Percentiles rank a stretch among this genome's conserved stretches.
Conservation (phyloP, 2,113 vertebrate genomes). For the human region DNA sequence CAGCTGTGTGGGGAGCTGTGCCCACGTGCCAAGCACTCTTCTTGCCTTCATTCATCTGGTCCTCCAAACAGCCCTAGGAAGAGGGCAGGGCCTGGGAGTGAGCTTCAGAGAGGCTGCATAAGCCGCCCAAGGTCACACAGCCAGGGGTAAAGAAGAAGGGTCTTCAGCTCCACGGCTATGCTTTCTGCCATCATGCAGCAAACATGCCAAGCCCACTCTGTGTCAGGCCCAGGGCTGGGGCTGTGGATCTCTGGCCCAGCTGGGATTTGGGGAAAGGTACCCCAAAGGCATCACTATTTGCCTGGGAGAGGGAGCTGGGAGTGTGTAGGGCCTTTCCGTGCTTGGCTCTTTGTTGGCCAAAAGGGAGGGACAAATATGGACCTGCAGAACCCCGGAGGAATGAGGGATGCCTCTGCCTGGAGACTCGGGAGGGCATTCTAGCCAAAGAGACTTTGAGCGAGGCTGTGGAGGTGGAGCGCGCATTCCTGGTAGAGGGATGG, state of each 20-base stretch:
- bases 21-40: background rate
- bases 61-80: constrained; percentile 40
- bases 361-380: background rate
- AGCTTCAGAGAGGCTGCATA: constrained; percentile 22
- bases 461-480: background rate
- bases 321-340: too few relatives aligned
- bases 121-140: background rate
- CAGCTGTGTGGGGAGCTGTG: constrained; percentile 32
- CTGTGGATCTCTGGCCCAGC: background rate
- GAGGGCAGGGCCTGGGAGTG: background rate
- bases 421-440: background rate
- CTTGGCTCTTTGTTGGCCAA: background rate
- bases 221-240: background rate
- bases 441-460: background rate
- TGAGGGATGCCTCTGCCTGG: background rate
- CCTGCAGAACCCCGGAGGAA: background rate
- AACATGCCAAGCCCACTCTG: background rate
- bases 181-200: background rate
- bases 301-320: background rate
- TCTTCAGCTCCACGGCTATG: background rate
- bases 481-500: background rate
- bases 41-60: constrained; percentile 47
- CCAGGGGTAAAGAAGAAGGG: background rate
- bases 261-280: background rate
- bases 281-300: background rate